These are phyloP conservation scores for Muntiacus reevesi DNA, from an alignment of 2,113 vertebrate species.

Conservation along the genomic window DNA sequence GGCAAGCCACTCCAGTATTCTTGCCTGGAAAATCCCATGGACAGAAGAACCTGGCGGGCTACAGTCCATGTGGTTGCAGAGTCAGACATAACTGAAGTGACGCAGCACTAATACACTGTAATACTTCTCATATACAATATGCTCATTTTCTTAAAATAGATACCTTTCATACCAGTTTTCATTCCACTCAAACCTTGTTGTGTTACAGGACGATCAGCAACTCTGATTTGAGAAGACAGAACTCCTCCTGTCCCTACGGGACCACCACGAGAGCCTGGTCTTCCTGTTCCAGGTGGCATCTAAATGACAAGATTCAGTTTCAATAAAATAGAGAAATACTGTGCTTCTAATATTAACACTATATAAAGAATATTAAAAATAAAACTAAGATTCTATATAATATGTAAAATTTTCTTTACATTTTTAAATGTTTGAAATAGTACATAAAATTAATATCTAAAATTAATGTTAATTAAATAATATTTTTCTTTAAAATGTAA, in stretches of 20 bases:
- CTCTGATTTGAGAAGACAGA: conserved; percentile 93
- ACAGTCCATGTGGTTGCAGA: not conserved
- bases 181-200: conserved; percentile 98
- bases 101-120: not conserved
- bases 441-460: not conserved
- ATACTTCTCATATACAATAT: not conserved
- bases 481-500: not conserved
- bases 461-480: not conserved
- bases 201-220: conserved; percentile 95
- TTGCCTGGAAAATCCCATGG: not conserved
- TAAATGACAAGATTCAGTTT: conserved; percentile 65
- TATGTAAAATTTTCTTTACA: not conserved
- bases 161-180: conserved; percentile 96
- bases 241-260: conserved; percentile 81
- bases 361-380: not conserved
- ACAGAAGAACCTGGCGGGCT: not conserved
- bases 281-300: conserved; percentile 89
- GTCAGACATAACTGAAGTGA: not conserved
- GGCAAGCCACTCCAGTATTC: not conserved
- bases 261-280: conserved; percentile 85
- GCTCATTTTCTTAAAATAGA: conserved; percentile 25
- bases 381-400: not conserved
- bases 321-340: not conserved
- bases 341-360: not conserved
- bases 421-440: not conserved